Evolutionary conservation across 2,113 vertebrate species (phyloP).

Genomic region (Cheirogaleus medius): DNA sequence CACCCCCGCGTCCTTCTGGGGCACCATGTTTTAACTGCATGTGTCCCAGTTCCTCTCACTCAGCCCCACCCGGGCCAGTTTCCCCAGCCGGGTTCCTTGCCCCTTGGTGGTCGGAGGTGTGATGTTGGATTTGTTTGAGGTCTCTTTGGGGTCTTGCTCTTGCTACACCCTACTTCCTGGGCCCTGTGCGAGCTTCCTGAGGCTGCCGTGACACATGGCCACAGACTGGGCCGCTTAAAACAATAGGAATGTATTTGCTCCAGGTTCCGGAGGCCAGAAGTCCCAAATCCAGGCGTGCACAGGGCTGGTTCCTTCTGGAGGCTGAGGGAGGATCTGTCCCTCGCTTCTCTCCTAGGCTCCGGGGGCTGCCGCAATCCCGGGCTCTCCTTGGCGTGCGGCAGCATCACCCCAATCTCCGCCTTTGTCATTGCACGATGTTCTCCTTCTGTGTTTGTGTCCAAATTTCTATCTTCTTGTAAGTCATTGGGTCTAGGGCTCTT

Average conservation of each 20-base stretch:
- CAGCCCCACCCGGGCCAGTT: neutral
- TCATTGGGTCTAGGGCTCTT: neutral
- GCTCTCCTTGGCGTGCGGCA: neutral
- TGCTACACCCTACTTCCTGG: neutral
- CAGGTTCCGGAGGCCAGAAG: neutral
- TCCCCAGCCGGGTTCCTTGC: neutral
- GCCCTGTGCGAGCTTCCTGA: neutral
- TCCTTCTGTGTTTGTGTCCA: neutral
- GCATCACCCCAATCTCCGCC: too few species aligned
- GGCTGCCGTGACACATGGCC: accelerated
- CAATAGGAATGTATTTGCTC: too few species aligned
- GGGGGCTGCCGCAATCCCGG: accelerated
- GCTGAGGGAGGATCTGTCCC: neutral
- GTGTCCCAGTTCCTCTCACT: neutral
- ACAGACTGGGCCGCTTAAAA: neutral
- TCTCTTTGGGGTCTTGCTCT: neutral
- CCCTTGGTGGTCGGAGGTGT: neutral
- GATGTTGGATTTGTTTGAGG: neutral
- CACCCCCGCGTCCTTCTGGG: neutral
- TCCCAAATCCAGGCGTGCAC: accelerated
- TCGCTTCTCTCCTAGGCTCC: accelerated
- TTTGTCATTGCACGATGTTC: accelerated
- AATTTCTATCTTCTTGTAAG: neutral
- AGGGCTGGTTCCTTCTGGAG: accelerated
- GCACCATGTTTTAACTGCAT: neutral